Conservation (phyloP, 2,113 vertebrate genomes). For the Psammodynastes pulverulentus region DNA sequence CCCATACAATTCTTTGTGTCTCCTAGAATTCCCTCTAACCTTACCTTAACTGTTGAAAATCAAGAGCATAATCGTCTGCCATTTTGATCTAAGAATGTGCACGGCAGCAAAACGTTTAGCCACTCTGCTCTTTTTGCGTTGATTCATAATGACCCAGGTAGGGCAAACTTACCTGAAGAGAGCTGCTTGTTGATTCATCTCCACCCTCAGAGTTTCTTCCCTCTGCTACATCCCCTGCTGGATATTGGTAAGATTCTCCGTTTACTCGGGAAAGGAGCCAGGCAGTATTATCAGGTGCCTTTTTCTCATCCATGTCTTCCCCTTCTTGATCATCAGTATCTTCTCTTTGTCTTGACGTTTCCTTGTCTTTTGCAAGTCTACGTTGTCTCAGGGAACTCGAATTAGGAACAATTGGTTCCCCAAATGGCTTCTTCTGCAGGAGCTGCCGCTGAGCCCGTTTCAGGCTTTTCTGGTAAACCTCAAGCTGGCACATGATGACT, state of each 20-base stretch:
- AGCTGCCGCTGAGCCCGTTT: conserved; percentile 86
- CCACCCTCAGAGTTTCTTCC: conserved; percentile 61
- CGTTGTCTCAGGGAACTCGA: conserved; percentile 61
- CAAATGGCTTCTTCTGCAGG: conserved; percentile 84
- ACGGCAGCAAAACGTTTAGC: not conserved
- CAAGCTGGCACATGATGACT: conserved; percentile 91
- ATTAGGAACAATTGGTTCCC: conserved; percentile 78
- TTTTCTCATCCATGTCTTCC: conserved; percentile 65
- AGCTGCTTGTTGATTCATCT: conserved; percentile 72
- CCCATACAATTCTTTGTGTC: not conserved
- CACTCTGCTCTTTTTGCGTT: not conserved
- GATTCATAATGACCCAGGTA: not conserved
- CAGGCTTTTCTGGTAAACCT: conserved; percentile 89
- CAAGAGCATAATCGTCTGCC: not conserved
- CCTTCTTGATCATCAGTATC: conserved; percentile 64
- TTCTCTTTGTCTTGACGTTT: conserved; percentile 46
- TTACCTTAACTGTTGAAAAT: not conserved
- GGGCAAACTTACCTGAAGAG: conserved; percentile 69
- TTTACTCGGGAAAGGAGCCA: conserved; percentile 59
- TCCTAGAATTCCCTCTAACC: not conserved
- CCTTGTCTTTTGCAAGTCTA: conserved; percentile 58
- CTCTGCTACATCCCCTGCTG: conserved; percentile 58
- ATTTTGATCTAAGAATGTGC: not conserved
- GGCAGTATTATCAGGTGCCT: conserved; percentile 58
- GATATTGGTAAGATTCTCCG: conserved; percentile 57